Percentiles rank a stretch among this genome's conserved stretches.
Evolutionary conservation across 2,113 vertebrate species (phyloP).

Genomic region (Corythoichthys intestinalis): DNA sequence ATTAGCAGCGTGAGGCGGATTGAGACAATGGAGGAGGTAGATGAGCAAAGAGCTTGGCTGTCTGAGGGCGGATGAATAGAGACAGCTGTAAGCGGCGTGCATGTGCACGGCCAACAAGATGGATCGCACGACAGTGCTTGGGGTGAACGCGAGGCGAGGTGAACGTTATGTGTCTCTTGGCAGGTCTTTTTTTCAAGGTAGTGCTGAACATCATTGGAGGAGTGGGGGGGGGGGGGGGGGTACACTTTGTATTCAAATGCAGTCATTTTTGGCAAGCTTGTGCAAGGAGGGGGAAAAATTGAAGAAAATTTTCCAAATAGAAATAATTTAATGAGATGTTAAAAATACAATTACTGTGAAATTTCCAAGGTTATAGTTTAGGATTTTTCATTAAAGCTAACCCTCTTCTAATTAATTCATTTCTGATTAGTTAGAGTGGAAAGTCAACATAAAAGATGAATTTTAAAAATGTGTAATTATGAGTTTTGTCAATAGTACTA

Average conservation of each 20-base stretch:
- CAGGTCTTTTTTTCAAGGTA: neutral
- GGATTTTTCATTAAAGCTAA: no score
- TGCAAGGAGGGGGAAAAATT: no score
- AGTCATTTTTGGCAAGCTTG: neutral
- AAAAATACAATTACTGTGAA: neutral
- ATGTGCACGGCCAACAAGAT: slow-evolving; percentile 23
- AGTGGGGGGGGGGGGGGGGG: neutral
- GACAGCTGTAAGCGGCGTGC: slow-evolving; percentile 24
- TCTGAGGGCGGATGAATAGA: slow-evolving; percentile 25
- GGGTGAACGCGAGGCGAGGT: slow-evolving; percentile 18
- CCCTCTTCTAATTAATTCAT: no score
- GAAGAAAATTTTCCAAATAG: neutral
- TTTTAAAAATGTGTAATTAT: no score
- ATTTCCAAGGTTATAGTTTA: no score
- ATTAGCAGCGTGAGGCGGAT: slow-evolving; percentile 40
- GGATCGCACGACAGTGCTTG: slow-evolving; percentile 31
- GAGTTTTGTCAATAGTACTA: no score
- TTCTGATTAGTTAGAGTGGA: no score
- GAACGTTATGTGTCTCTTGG: neutral
- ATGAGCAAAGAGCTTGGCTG: neutral
- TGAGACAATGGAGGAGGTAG: slow-evolving; percentile 1
- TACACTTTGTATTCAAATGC: neutral
- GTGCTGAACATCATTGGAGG: neutral
- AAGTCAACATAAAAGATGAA: no score
- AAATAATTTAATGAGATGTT: neutral